Conservation (phyloP, 2,797 vertebrate species). For the Rousettus madagascariensis region DNA sequence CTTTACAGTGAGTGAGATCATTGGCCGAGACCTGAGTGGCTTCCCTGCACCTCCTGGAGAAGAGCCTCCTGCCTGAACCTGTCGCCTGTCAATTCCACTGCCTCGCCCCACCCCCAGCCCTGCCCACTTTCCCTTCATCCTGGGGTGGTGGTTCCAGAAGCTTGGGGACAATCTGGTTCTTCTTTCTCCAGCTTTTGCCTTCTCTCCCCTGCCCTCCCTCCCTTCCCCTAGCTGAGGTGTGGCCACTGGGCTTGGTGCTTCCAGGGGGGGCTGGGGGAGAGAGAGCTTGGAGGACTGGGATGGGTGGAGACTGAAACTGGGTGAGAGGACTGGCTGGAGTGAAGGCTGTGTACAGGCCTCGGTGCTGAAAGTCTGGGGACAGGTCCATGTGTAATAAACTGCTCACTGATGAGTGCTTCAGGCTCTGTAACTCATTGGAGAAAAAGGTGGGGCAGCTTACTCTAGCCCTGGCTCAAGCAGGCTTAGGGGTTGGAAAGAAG, state of each 20-base stretch:
- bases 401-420: slow-evolving; percentile 52
- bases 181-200: background rate
- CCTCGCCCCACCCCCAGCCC: background rate
- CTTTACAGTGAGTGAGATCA: slow-evolving; percentile 93
- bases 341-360: background rate
- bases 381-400: slow-evolving; percentile 73
- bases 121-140: background rate
- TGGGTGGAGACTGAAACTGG: background rate
- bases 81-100: background rate
- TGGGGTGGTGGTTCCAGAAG: slow-evolving; percentile 51
- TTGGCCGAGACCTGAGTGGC: slow-evolving; percentile 92
- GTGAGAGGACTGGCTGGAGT: background rate
- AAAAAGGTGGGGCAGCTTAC: background rate
- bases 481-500: background rate
- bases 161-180: slow-evolving; percentile 35
- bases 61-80: slow-evolving; percentile 78
- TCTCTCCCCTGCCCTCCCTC: background rate
- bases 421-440: slow-evolving; percentile 58
- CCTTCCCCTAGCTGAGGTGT: background rate
- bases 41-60: slow-evolving; percentile 88
- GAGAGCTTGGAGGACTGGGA: background rate
- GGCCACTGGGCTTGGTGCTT: slow-evolving; percentile 63
- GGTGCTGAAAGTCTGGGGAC: slow-evolving; percentile 42
- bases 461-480: background rate
- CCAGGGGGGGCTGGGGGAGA: slow-evolving; percentile 33